These are phyloP conservation scores for Adoxophyes honmai DNA, from an alignment of 1,140 invertebrate species.

Conservation along the genomic window DNA sequence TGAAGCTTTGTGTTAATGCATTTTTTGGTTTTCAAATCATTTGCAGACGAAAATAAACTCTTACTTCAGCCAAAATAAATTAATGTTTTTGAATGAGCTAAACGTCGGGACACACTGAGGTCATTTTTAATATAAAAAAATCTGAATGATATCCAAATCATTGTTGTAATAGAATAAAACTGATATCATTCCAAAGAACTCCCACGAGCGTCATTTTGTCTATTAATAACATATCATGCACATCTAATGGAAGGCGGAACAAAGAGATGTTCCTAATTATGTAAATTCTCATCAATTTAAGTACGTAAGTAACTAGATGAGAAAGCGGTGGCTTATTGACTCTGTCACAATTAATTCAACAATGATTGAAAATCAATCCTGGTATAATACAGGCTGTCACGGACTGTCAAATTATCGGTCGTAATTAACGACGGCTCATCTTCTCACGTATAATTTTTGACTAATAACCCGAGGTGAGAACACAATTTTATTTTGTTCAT, in stretches of 20 bases:
- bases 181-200: no score
- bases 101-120: no score
- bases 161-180: no score
- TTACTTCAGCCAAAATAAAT: no score
- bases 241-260: background rate
- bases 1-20: no score
- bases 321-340: slow-evolving; percentile 72
- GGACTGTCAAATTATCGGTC: slow-evolving; percentile 65
- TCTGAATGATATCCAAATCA: no score
- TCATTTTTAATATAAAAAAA: no score
- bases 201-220: background rate
- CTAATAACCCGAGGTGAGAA: background rate
- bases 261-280: slow-evolving; percentile 6
- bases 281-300: slow-evolving; percentile 28
- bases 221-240: background rate
- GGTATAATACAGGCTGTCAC: slow-evolving; percentile 72
- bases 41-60: no score
- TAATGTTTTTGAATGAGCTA: no score
- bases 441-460: slow-evolving; percentile 48
- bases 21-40: no score
- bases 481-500: slow-evolving; percentile 17
- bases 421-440: slow-evolving; percentile 60
- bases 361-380: slow-evolving; percentile 75
- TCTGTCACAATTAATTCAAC: slow-evolving; percentile 75
- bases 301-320: slow-evolving; percentile 19